A percentile compares a stretch with the other conserved stretches of the same genome.
Conservation (phyloP, 2,113 vertebrate genomes). For the Anseranas semipalmata region DNA sequence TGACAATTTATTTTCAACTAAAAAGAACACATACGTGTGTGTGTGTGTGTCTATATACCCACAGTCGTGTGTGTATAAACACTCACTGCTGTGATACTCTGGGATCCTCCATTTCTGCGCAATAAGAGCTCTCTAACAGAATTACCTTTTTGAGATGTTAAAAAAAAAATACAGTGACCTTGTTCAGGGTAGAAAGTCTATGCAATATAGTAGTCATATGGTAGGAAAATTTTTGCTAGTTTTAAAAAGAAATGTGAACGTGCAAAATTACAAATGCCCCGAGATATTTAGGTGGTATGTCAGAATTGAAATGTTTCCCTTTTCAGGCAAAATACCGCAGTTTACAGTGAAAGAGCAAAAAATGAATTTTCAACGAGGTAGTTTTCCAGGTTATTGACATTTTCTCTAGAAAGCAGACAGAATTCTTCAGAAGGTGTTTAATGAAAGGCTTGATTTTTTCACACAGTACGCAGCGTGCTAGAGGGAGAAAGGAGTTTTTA, state of each 20-base stretch:
- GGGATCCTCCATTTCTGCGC: constrained; percentile 3
- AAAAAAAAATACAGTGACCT: not conserved
- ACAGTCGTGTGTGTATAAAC: not conserved
- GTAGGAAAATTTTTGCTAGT: not conserved
- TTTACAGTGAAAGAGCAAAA: not conserved
- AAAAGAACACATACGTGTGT: constrained; percentile 20
- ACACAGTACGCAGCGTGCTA: not conserved
- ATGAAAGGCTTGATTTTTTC: not conserved
- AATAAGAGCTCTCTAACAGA: not conserved
- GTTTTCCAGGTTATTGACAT: not conserved
- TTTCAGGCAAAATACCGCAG: not conserved
- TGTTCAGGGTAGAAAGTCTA: not conserved
- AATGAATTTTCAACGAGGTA: not conserved
- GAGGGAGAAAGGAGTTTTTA: not conserved
- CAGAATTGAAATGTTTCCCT: not conserved
- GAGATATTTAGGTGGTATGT: not conserved
- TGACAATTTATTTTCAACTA: constrained; percentile 43
- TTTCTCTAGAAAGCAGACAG: constrained; percentile 3
- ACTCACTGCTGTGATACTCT: not conserved
- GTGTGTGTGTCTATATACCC: not conserved
- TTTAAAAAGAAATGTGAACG: not conserved
- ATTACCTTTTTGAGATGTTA: not conserved
- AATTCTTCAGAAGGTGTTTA: not conserved
- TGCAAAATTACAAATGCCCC: not conserved
- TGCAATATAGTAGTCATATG: not conserved